These are phyloP conservation scores for Dolichallabes microphthalmus DNA, from an alignment of 2,113 vertebrate genomes.

Conservation along the genomic window DNA sequence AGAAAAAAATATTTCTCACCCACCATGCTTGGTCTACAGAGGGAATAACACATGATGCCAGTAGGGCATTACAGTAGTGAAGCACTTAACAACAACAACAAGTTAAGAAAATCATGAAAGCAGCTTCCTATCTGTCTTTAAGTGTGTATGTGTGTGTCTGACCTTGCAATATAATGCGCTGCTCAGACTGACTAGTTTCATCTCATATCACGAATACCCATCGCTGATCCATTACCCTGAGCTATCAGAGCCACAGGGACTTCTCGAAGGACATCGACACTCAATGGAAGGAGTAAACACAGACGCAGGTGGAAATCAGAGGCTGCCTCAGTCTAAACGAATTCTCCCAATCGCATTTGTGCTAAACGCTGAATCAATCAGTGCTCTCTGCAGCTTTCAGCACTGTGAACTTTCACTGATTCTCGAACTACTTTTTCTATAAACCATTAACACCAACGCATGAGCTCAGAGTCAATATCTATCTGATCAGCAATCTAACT, in stretches of 20 bases:
- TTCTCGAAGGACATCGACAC: slow-evolving; percentile 45
- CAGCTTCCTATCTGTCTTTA: not conserved
- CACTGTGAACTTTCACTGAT: slow-evolving; percentile 14
- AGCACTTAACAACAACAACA: not conserved
- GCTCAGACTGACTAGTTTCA: not conserved
- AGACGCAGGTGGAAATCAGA: slow-evolving; percentile 39
- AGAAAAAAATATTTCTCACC: not conserved
- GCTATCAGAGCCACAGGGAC: slow-evolving; percentile 14
- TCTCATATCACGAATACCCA: not conserved
- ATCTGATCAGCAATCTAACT: not conserved
- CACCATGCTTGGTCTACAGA: not conserved
- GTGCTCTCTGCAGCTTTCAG: not conserved
- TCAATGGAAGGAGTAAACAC: slow-evolving; percentile 38
- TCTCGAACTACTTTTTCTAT: slow-evolving; percentile 37
- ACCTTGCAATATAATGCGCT: not conserved
- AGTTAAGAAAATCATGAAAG: not conserved
- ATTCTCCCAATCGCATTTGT: slow-evolving; percentile 41
- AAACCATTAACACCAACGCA: slow-evolving; percentile 3
- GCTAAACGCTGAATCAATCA: slow-evolving; percentile 51
- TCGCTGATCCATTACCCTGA: slow-evolving; percentile 15
- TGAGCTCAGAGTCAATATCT: not conserved
- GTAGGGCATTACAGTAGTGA: not conserved
- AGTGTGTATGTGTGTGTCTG: not conserved
- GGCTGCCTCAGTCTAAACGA: slow-evolving; percentile 44
- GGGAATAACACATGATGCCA: not conserved